A percentile compares a stretch with the other conserved stretches of the same genome.
Conservation (phyloP, 92 coral and sea anemone genomes). For the Metridium senile region DNA sequence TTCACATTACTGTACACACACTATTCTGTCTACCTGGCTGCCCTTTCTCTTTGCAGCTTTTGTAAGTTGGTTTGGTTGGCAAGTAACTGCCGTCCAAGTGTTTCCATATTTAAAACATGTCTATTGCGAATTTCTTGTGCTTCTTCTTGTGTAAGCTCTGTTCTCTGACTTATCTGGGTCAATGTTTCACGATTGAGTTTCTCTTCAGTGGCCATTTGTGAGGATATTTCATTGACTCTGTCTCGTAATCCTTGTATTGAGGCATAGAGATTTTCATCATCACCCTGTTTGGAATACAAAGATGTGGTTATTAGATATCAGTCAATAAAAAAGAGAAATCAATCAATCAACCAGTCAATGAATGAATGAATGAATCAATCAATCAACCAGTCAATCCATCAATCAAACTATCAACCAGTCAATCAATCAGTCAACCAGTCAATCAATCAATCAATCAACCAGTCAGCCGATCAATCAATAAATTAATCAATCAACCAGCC, state of each 20-base stretch:
- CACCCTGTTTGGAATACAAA: slow-evolving; percentile 61
- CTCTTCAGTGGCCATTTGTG: slow-evolving; percentile 85
- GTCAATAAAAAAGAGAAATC: neutral
- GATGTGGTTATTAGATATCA: neutral
- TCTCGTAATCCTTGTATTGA: slow-evolving; percentile 98
- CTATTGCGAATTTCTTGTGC: slow-evolving; percentile 67
- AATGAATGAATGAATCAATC: too few species aligned
- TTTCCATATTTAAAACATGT: slow-evolving; percentile 80
- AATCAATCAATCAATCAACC: too few species aligned
- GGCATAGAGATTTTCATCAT: slow-evolving; percentile 95
- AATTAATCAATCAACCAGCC: too few species aligned
- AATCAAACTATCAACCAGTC: too few species aligned
- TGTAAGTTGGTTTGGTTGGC: slow-evolving; percentile 78
- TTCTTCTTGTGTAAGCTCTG: slow-evolving; percentile 60
- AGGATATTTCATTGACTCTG: slow-evolving; percentile 85
- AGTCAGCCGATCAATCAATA: too few species aligned
- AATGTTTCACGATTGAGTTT: slow-evolving; percentile 69
- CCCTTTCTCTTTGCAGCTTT: slow-evolving; percentile 75
- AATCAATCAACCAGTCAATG: too few species aligned
- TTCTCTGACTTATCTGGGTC: slow-evolving; percentile 60
- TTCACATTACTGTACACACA: neutral
- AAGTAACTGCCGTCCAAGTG: slow-evolving; percentile 71
- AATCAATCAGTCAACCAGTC: too few species aligned
- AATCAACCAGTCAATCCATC: too few species aligned
- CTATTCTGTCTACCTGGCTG: slow-evolving; percentile 61